A percentile compares a stretch with the other conserved stretches of the same genome.
Evolutionary conservation across 2,888 invertebrate species (phyloP).

Genomic region (Myathropa florea): DNA sequence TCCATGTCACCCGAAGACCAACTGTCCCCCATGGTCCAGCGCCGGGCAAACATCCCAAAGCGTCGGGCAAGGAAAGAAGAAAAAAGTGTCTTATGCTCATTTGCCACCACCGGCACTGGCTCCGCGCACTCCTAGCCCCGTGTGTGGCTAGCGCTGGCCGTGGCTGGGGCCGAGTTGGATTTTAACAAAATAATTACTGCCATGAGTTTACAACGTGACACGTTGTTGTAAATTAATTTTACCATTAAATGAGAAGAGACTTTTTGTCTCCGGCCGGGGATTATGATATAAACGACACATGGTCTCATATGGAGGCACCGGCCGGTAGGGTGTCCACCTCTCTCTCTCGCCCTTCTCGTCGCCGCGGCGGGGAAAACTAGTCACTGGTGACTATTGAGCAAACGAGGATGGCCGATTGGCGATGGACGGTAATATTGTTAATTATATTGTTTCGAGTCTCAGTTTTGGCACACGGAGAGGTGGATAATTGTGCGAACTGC

Average conservation of each 20-base stretch:
- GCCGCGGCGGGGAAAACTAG: constrained; percentile 42
- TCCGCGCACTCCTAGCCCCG: not conserved
- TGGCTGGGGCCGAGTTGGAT: too few relatives aligned
- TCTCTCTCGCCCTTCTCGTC: not conserved
- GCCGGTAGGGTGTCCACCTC: not conserved
- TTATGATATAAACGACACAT: constrained; percentile 58
- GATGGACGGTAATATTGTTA: constrained; percentile 48
- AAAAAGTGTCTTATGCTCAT: constrained; percentile 26
- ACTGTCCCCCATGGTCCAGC: not conserved
- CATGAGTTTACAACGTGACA: constrained; percentile 62
- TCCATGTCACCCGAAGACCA: constrained; percentile 43
- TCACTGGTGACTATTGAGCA: not conserved
- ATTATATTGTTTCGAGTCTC: constrained; percentile 56
- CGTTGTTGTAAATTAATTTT: constrained; percentile 65
- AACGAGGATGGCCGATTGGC: constrained; percentile 34
- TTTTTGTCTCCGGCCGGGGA: constrained; percentile 34
- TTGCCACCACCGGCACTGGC: not conserved
- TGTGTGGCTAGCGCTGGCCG: constrained; percentile 5
- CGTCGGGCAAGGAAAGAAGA: constrained; percentile 9
- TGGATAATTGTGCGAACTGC: constrained; percentile 59
- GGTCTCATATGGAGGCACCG: not conserved
- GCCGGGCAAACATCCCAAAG: constrained; percentile 1
- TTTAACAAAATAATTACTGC: constrained; percentile 66
- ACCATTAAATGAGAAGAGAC: constrained; percentile 62
- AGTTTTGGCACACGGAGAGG: constrained; percentile 33